Base-by-base conservation (phyloP, 2,113 vertebrate genomes). In the Symphodus melops region DNA sequence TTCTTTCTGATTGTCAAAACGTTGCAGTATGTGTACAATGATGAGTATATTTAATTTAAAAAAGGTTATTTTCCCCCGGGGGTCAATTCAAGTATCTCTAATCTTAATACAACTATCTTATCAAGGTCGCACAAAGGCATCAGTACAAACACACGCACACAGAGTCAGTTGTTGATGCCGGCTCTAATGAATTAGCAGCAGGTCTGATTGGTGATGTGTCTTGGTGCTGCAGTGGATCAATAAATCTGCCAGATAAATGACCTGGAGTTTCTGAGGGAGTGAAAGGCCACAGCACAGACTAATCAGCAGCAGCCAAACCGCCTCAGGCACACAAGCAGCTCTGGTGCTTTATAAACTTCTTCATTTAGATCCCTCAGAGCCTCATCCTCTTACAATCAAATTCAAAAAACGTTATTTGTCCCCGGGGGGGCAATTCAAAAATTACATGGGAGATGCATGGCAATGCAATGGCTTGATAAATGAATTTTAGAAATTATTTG, bases 221-320 rank as follows among this genome's bases (percentile, higher is more conserved):
- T 77, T 64, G 10, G 28, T 41, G 42, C 78, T 9, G 75, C 53
- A 73, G 76, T 46, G 14, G 76, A 85, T 90, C 87, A 83, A 93
- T 93, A 88, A 84, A 84, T 89, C 85, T 86, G 74, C 53, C 55
- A 65, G 84, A 92, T 86, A 80, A 88, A 93, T 88, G 82, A 90
- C 71, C 76, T 20, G 9, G 67, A 75, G 74, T 75, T 37, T 17
- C 77, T 59, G 72, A 72, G 4, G 64, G 54, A 77, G 55, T 41
- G 56, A 92, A 94, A 94, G 92, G 93, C 89, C 93, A 93, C 51
- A 42, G 70, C 55, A 1, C 64, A 75, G 81, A 93, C 91, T 86
- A 85, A 93, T 93, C 91, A 85, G 81, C 82, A 16, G 44, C 25
- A 0, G 6, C 76, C 14, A 48, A 4, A 3, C 16, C 60, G 33